Percentiles rank a stretch among this genome's conserved stretches.
Evolutionary conservation across 2,888 invertebrate species (phyloP).

Genomic region (Chouioia cunea): DNA sequence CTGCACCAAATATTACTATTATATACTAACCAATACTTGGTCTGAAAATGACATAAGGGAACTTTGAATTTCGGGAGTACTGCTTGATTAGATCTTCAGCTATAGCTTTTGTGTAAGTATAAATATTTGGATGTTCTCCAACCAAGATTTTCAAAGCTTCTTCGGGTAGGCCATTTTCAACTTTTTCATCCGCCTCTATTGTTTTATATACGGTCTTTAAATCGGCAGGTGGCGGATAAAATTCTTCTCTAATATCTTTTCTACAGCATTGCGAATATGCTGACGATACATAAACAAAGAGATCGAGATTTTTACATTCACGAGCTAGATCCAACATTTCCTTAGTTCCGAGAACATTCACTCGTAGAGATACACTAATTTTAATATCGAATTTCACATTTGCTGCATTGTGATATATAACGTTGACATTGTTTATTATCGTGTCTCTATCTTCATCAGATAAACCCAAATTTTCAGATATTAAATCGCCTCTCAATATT

Average conservation of each 20-base stretch:
- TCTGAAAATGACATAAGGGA: constrained; percentile 53
- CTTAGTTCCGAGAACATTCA: constrained; percentile 55
- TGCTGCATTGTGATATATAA: constrained; percentile 56
- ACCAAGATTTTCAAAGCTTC: constrained; percentile 42
- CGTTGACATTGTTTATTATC: constrained; percentile 50
- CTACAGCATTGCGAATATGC: constrained; percentile 55
- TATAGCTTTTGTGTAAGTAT: constrained; percentile 54
- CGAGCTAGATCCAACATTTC: constrained; percentile 54
- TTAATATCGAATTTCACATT: constrained; percentile 49
- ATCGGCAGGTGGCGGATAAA: constrained; percentile 54
- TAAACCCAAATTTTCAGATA: constrained; percentile 49
- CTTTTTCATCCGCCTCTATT: constrained; percentile 49
- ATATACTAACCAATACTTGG: constrained; percentile 52
- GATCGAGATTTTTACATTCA: constrained; percentile 50
- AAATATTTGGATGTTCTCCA: constrained; percentile 53
- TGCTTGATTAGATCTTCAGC: constrained; percentile 55
- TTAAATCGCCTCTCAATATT: constrained; percentile 52
- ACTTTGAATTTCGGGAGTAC: constrained; percentile 45
- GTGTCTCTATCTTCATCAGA: constrained; percentile 46
- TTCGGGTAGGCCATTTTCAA: constrained; percentile 47
- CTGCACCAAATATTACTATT: too few species aligned
- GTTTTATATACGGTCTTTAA: constrained; percentile 53
- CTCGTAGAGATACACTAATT: constrained; percentile 44
- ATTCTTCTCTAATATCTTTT: constrained; percentile 53
- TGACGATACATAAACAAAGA: constrained; percentile 57